Evolutionary conservation across 2,797 vertebrate genomes (phyloP).

Genomic region (Girardinus metallicus): DNA sequence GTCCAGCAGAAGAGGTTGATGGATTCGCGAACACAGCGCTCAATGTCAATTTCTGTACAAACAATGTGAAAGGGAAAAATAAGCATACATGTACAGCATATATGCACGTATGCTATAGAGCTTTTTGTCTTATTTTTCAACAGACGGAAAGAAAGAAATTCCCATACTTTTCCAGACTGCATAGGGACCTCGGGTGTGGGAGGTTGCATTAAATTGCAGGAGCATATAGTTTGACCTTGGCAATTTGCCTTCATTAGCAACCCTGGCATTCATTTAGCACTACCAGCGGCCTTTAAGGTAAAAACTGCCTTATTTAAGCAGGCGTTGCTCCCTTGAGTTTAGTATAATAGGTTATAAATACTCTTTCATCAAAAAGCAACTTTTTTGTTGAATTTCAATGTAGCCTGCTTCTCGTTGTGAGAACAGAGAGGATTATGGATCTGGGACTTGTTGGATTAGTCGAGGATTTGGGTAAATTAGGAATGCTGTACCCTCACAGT

Average conservation of each 20-base stretch:
- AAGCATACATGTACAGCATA: neutral
- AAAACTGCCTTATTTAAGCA: conserved; percentile 33
- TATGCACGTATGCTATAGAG: too few relatives aligned
- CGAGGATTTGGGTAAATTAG: conserved; percentile 74
- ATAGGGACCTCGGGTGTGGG: conserved; percentile 15
- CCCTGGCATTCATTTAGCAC: conserved; percentile 40
- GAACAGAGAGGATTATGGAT: conserved; percentile 58
- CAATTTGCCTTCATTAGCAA: conserved; percentile 48
- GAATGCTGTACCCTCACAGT: conserved; percentile 58
- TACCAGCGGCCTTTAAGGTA: conserved; percentile 34
- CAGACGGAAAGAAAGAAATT: neutral
- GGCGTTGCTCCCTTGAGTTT: conserved; percentile 27
- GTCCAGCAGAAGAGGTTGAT: conserved; percentile 97
- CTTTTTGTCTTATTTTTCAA: neutral
- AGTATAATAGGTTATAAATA: conserved; percentile 19
- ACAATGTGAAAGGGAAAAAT: neutral
- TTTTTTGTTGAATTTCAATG: conserved; percentile 29
- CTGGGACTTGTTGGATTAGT: conserved; percentile 68
- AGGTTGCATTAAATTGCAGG: conserved; percentile 26
- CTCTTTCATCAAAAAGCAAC: conserved; percentile 25
- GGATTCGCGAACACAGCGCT: conserved; percentile 96
- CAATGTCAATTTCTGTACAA: conserved; percentile 93
- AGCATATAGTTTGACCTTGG: conserved; percentile 52
- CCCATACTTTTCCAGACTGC: neutral
- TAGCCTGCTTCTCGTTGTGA: conserved; percentile 22